Conservation (phyloP, 2,113 vertebrate species). For the Phoxinus phoxinus region DNA sequence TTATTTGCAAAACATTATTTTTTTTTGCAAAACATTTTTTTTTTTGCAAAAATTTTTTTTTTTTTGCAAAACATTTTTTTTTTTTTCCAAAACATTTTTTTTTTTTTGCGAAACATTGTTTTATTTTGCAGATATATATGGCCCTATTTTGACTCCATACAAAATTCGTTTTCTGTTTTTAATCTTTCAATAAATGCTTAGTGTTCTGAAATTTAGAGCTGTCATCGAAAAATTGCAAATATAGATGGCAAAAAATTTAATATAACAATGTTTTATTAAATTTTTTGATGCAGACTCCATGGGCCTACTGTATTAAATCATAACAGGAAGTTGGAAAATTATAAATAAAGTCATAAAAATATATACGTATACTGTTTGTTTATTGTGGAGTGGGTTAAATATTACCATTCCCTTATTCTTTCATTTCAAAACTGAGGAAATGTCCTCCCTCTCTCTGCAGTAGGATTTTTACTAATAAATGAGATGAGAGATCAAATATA, state of each 20-base stretch:
- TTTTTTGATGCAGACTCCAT: not conserved
- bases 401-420: not conserved
- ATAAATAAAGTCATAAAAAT: too few species aligned
- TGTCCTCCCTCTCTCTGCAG: constrained; percentile 3
- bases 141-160: too few species aligned
- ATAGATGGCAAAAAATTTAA: not conserved
- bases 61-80: too few species aligned
- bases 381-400: not conserved
- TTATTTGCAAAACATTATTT: too few species aligned
- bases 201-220: constrained; percentile 1
- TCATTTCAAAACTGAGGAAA: not conserved
- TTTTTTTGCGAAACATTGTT: too few species aligned
- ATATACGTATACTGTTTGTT: too few species aligned
- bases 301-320: not conserved
- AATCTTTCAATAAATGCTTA: constrained; percentile 4
- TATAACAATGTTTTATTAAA: not conserved
- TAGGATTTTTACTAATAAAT: constrained; percentile 22
- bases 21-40: too few species aligned
- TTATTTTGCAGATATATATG: too few species aligned
- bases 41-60: too few species aligned
- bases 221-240: not conserved
- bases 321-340: not conserved
- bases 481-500: constrained; percentile 32
- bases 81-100: too few species aligned
- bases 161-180: not conserved